Percentiles rank a stretch among this genome's conserved stretches.
These are phyloP conservation scores for Willisornis vidua DNA, from an alignment of 2,113 vertebrate species.

Conservation along the genomic window DNA sequence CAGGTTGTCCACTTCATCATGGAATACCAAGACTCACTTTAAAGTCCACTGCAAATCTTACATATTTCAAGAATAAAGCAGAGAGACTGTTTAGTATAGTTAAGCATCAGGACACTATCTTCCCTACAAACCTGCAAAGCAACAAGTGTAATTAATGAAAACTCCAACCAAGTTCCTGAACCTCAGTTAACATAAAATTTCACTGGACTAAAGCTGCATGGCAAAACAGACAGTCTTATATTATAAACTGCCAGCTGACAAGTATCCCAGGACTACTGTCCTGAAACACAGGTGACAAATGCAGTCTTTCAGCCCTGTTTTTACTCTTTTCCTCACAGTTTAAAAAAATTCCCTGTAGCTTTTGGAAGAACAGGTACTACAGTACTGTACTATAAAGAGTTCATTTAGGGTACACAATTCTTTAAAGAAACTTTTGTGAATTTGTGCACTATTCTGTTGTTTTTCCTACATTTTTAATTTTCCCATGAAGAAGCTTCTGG, in stretches of 20 bases:
- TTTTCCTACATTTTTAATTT: slow-evolving; percentile 86
- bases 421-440: background rate
- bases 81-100: background rate
- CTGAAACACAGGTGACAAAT: background rate
- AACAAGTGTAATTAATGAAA: background rate
- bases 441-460: background rate
- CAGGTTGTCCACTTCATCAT: background rate
- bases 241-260: background rate
- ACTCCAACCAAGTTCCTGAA: background rate
- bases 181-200: background rate
- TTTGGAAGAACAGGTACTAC: background rate
- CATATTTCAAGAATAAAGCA: background rate
- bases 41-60: background rate
- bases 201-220: background rate
- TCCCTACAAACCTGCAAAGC: background rate
- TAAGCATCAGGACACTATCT: background rate
- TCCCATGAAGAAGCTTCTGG: slow-evolving; percentile 86
- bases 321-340: background rate
- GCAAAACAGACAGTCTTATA: background rate
- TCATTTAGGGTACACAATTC: background rate
- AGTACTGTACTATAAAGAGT: background rate
- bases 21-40: background rate
- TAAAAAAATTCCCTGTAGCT: background rate
- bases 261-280: background rate
- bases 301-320: background rate